A percentile compares a stretch with the other conserved stretches of the same genome.
Evolutionary conservation across 2,888 invertebrate species (phyloP).

Genomic region (Vanessa cardui): DNA sequence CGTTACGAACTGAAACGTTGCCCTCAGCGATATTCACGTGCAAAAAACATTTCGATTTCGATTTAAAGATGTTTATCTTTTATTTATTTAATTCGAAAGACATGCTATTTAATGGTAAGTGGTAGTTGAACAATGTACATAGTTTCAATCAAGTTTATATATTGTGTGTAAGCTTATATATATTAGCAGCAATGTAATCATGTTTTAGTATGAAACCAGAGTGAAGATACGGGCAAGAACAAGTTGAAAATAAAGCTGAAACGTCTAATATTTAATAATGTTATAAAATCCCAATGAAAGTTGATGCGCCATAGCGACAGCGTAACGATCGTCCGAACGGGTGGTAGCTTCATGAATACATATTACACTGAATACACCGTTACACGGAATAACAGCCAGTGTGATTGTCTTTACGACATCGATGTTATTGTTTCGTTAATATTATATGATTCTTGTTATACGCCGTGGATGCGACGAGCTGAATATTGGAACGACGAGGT

Average conservation of each 20-base stretch:
- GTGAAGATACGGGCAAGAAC: no score
- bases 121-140: no score
- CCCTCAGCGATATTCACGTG: no score
- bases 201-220: no score
- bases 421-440: constrained; percentile 38
- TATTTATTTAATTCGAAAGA: no score
- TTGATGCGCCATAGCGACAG: neutral
- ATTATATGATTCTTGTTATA: constrained; percentile 8
- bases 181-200: no score
- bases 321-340: neutral
- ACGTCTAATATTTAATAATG: neutral
- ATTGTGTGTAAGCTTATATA: no score
- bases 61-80: no score
- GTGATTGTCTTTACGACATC: constrained; percentile 46
- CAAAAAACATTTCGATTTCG: no score
- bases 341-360: constrained; percentile 9
- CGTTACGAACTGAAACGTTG: no score
- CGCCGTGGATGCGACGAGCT: neutral
- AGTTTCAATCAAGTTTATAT: no score
- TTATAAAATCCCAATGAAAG: constrained; percentile 6
- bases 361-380: neutral
- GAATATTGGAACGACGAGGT: neutral
- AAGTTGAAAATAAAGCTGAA: neutral
- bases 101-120: no score
- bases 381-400: constrained; percentile 1